Conservation (phyloP, 37 sponge, comb jelly and placozoan genomes). For the Cliona cf. orientalis region DNA sequence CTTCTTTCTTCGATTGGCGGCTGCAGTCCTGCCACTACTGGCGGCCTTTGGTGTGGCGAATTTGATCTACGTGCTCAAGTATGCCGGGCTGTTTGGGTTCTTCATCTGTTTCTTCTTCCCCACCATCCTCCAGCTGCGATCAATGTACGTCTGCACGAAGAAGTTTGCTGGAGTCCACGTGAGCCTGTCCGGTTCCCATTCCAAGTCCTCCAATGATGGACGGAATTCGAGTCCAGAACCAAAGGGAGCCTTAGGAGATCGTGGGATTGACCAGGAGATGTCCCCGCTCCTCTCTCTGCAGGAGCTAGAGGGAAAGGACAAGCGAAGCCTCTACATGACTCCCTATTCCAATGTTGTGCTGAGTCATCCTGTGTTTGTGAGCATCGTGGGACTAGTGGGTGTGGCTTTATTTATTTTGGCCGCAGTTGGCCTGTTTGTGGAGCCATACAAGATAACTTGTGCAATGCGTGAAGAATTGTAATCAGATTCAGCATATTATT, state of each 20-base stretch:
- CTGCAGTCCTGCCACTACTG: constrained; percentile 67
- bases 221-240: background rate
- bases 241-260: background rate
- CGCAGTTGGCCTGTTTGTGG: constrained; percentile 37
- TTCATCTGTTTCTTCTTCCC: constrained; percentile 70
- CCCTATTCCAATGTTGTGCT: constrained; percentile 53
- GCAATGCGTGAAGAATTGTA: too few relatives aligned
- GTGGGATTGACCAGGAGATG: background rate
- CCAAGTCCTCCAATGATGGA: background rate
- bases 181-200: constrained; percentile 8
- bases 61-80: constrained; percentile 78
- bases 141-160: constrained; percentile 36
- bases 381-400: constrained; percentile 7
- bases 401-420: constrained; percentile 40
- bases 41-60: constrained; percentile 85
- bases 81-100: constrained; percentile 79
- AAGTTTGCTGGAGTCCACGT: constrained; percentile 17
- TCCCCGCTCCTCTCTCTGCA: background rate
- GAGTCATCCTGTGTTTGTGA: constrained; percentile 66
- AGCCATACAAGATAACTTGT: background rate
- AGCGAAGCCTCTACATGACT: constrained; percentile 47
- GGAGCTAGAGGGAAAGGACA: background rate
- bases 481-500: too few relatives aligned
- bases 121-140: constrained; percentile 32
- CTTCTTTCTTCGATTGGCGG: constrained; percentile 44